Evolutionary conservation across 2,797 vertebrate species (phyloP).

Genomic region (Potorous gilbertii): DNA sequence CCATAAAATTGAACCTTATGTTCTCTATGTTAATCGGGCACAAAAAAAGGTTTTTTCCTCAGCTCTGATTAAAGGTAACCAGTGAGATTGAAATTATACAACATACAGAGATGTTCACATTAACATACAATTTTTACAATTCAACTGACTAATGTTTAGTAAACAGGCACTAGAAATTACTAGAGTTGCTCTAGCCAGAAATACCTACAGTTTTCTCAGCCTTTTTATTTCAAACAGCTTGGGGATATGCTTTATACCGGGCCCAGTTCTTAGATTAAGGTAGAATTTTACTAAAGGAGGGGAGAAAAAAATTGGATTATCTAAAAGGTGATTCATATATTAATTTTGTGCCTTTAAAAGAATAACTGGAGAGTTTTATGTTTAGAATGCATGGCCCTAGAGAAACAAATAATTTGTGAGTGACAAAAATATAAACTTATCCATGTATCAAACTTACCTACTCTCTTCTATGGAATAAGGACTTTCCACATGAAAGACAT

Average conservation of each 20-base stretch:
- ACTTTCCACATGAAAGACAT: background rate
- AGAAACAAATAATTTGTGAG: background rate
- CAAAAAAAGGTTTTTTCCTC: background rate
- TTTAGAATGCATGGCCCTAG: background rate
- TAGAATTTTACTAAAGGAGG: background rate
- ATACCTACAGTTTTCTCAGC: background rate
- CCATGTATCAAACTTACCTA: background rate
- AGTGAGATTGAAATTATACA: fast-evolving
- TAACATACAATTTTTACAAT: fast-evolving
- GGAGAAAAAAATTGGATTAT: background rate
- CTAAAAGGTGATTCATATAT: background rate
- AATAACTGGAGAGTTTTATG: fast-evolving
- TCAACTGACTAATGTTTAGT: background rate
- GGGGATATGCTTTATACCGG: background rate
- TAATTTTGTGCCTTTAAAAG: background rate
- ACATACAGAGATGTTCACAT: fast-evolving
- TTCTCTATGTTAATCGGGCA: slow-evolving; percentile 5
- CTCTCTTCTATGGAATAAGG: background rate
- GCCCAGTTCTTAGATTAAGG: background rate
- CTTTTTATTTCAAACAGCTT: background rate
- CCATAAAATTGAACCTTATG: background rate
- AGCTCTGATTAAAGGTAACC: background rate
- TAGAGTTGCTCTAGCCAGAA: fast-evolving
- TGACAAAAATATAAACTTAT: background rate
- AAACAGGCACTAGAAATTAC: fast-evolving